A percentile compares a stretch with the other conserved stretches of the same genome.
phyloP scores from a whole-genome alignment of 2,797 vertebrate species.

The Pangasius sanitwongsei region DNA sequence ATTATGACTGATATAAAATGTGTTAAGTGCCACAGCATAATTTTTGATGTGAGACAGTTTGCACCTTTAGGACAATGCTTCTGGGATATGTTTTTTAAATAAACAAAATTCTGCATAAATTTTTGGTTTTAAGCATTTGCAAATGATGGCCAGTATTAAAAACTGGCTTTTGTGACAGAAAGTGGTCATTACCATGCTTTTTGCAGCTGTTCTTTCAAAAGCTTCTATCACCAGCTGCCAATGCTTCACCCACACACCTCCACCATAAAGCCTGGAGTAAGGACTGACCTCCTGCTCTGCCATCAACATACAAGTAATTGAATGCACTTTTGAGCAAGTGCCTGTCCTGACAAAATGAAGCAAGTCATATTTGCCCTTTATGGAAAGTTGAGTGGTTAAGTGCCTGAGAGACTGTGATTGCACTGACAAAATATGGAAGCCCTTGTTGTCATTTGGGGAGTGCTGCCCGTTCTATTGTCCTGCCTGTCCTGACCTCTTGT shows the following conservation, averaged over 20 bases:
- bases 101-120: slow-evolving; percentile 78
- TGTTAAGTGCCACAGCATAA: slow-evolving; percentile 72
- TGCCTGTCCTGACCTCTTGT: slow-evolving; percentile 53
- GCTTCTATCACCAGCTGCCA: slow-evolving; percentile 66
- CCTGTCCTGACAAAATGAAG: slow-evolving; percentile 67
- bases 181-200: slow-evolving; percentile 68
- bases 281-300: slow-evolving; percentile 61
- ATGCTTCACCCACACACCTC: slow-evolving; percentile 8
- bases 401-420: slow-evolving; percentile 38
- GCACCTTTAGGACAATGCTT: slow-evolving; percentile 75
- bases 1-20: slow-evolving; percentile 80
- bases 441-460: slow-evolving; percentile 49
- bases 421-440: slow-evolving; percentile 51
- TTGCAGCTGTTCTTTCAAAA: slow-evolving; percentile 69
- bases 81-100: slow-evolving; percentile 73
- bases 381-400: slow-evolving; percentile 58
- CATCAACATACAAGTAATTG: slow-evolving; percentile 69
- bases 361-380: slow-evolving; percentile 67
- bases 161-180: slow-evolving; percentile 66
- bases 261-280: slow-evolving; percentile 39
- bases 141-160: slow-evolving; percentile 68
- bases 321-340: slow-evolving; percentile 67
- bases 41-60: slow-evolving; percentile 76
- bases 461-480: slow-evolving; percentile 52
- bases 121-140: slow-evolving; percentile 69